Conservation (phyloP, 2,797 vertebrate species). For the Coccyzus lansbergi region DNA sequence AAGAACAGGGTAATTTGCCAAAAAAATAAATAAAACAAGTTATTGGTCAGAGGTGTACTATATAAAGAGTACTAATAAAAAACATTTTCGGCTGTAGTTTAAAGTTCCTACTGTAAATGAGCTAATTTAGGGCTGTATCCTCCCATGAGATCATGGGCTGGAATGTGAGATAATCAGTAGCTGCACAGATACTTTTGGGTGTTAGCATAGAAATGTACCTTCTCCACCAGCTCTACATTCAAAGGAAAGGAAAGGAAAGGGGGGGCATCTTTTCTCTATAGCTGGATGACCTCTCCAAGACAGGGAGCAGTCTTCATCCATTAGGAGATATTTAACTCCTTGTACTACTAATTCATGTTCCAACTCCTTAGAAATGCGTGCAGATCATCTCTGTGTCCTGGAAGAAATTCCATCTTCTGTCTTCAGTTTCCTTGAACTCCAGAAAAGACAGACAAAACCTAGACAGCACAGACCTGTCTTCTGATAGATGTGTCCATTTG, state of each 20-base stretch:
- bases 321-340: neutral
- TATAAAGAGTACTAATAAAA: conserved; percentile 63
- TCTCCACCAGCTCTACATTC: neutral
- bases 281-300: neutral
- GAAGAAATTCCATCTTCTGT: neutral
- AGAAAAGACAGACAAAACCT: neutral
- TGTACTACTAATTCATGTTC: neutral
- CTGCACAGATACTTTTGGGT: conserved; percentile 48
- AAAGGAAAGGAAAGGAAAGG: neutral
- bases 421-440: neutral
- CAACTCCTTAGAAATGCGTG: neutral
- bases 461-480: neutral
- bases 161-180: conserved; percentile 63
- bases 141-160: conserved; percentile 43
- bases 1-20: conserved; percentile 61
- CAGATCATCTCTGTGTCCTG: neutral
- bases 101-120: conserved; percentile 71
- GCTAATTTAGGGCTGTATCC: conserved; percentile 60
- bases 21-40: conserved; percentile 56
- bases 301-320: neutral
- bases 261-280: neutral
- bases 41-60: conserved; percentile 55
- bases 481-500: neutral
- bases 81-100: conserved; percentile 60
- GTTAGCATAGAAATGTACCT: conserved; percentile 12